phyloP scores from a whole-genome alignment of 2,888 invertebrate genomes.

The Drosophila mettleri region DNA sequence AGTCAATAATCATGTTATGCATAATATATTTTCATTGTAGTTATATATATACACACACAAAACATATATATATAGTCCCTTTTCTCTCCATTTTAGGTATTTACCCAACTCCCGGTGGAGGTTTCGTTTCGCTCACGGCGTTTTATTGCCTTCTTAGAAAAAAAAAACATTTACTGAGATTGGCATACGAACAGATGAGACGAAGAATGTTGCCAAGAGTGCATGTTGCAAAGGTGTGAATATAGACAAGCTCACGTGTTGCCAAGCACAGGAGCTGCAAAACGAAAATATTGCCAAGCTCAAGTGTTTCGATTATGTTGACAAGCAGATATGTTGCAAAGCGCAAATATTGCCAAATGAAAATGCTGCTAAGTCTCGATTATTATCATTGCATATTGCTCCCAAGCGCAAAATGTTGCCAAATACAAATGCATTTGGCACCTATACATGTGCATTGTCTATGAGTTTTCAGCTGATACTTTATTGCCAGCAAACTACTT shows the following conservation, averaged over 20 bases:
- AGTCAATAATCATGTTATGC: constrained; percentile 1
- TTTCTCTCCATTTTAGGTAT: not conserved
- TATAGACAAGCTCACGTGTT: not conserved
- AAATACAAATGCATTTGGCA: not conserved
- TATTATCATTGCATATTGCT: too few relatives aligned
- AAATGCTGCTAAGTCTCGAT: not conserved
- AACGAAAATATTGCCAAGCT: too few relatives aligned
- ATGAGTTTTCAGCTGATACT: too few relatives aligned
- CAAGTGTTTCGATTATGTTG: not conserved
- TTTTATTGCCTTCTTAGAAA: not conserved
- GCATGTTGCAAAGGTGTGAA: not conserved
- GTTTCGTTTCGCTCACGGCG: not conserved
- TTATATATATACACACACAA: constrained; percentile 1
- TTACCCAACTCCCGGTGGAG: not conserved
- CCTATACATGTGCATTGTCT: too few relatives aligned
- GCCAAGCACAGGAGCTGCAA: not conserved
- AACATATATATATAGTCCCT: not conserved
- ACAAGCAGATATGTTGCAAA: not conserved
- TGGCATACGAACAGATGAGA: not conserved
- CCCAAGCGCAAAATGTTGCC: not conserved
- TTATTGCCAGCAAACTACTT: too few relatives aligned
- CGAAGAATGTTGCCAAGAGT: not conserved
- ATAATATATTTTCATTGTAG: constrained; percentile 24
- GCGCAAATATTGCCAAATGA: not conserved
- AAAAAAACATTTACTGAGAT: not conserved